A percentile compares a stretch with the other conserved stretches of the same genome.
Evolutionary conservation across 1,140 invertebrate genomes (phyloP).

Genomic region (Philotrypesis tridentata): DNA sequence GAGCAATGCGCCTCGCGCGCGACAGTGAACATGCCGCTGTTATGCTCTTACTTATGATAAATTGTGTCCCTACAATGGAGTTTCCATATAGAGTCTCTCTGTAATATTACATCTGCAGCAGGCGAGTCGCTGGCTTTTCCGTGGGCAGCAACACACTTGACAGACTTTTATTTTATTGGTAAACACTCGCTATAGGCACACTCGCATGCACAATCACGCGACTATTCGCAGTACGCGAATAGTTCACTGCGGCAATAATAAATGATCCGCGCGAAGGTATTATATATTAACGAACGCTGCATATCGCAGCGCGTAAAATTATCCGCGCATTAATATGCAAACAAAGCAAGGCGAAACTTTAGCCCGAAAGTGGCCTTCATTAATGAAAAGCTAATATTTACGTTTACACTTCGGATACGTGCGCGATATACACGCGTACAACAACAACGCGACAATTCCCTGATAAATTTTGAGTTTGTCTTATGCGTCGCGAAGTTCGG

Average conservation of each 20-base stretch:
- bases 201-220: too few relatives aligned
- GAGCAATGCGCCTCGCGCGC: too few relatives aligned
- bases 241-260: too few relatives aligned
- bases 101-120: neutral
- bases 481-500: too few relatives aligned
- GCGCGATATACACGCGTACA: too few relatives aligned
- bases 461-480: neutral
- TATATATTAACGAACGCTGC: too few relatives aligned
- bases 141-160: too few relatives aligned
- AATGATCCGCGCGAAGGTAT: too few relatives aligned
- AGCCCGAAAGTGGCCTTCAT: neutral
- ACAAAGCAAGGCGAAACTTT: neutral
- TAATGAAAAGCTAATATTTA: neutral
- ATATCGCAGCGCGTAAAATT: neutral
- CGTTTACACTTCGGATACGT: neutral
- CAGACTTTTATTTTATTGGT: too few relatives aligned
- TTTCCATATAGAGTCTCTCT: slow-evolving; percentile 22
- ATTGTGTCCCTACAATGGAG: slow-evolving; percentile 57
- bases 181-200: too few relatives aligned
- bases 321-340: neutral
- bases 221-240: too few relatives aligned
- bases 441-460: too few relatives aligned
- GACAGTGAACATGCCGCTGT: neutral
- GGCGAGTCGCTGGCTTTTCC: neutral
- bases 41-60: slow-evolving; percentile 54